phyloP scores from a whole-genome alignment of 1,140 invertebrate genomes.

The Globodera rostochiensis region DNA sequence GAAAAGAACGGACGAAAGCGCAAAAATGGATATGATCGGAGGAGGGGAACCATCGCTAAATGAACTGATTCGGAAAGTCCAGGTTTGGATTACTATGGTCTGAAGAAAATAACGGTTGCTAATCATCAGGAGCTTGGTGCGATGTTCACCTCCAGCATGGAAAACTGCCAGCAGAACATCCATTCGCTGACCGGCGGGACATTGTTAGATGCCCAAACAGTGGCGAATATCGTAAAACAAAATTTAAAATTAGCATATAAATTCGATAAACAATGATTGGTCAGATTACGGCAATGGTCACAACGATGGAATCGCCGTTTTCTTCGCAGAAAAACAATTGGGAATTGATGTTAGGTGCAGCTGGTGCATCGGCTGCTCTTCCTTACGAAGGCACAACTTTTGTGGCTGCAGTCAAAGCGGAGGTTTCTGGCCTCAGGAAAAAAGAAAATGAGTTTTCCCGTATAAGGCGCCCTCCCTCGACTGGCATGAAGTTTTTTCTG shows the following conservation, averaged over 20 bases:
- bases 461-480: constrained; percentile 36
- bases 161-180: constrained; percentile 31
- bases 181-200: constrained; percentile 23
- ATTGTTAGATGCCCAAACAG: constrained; percentile 29
- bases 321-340: constrained; percentile 22
- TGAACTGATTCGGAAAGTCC: constrained; percentile 17
- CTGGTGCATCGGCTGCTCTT: neutral
- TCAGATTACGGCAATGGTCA: constrained; percentile 39
- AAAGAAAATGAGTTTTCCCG: neutral
- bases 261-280: neutral
- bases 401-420: constrained; percentile 31
- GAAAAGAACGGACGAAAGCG: too few relatives aligned
- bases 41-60: constrained; percentile 8
- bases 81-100: constrained; percentile 6
- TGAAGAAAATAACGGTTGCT: neutral
- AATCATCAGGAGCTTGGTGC: constrained; percentile 30
- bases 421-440: constrained; percentile 30
- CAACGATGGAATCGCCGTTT: constrained; percentile 11
- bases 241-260: neutral
- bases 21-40: constrained; percentile 18
- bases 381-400: constrained; percentile 34
- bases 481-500: constrained; percentile 86
- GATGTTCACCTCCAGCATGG: constrained; percentile 35
- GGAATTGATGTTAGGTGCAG: constrained; percentile 26
- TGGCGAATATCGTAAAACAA: constrained; percentile 24